Evolutionary conservation across 1,140 invertebrate species (phyloP), one percentile per base, ranked within the genome.

Genomic region (Aphaenogaster ashmeadi): DNA sequence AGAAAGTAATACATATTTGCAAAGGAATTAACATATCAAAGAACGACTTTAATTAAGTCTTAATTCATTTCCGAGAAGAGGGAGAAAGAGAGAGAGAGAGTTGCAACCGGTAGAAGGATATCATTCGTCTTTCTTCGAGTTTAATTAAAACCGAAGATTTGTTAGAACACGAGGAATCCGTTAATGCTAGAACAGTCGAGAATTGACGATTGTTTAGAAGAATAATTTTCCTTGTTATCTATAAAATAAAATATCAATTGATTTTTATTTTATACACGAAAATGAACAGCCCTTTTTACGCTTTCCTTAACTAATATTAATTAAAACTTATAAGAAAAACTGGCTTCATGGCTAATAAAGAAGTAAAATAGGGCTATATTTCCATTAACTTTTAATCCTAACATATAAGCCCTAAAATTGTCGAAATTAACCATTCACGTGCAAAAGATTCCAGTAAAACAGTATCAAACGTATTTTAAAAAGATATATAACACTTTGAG

Each of bases 11-110:
- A 92, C 92, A 93, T 95, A 94, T 95, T 95, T 95, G 93, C 94
- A 93, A 92, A 94, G 81, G 93, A 93, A 95, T 95, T 95, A 95
- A 93, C 95, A 95, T 95, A 94, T 95, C 95, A 95, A 95, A 95
- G 95, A 94, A 93, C 91, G 92, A 94, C 92, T 94, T 95, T 94
- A 95, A 95, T 95, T 94, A 95, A 95, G 92, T 89, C 93, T 95
- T 94, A 95, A 95, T 95, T 95, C 95, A 95, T 95, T 74, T 95
- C 94, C 93, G 94, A 94, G 93, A 84, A 75, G 80, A 75, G 33
- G n/a, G 93, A 93, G 93, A 93, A 90, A 89, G 89, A 87, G 89
- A 88, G 79, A 88, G 79, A 56, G 36, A 80, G 52, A 87, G 87
- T 54, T 72, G 44, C 64, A 81, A 47, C 74, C 33, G 66, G 58